Evolutionary conservation across 2,888 invertebrate genomes (phyloP), one percentile per base, ranked within the genome.

Genomic region (Hydropsyche betteni): DNA sequence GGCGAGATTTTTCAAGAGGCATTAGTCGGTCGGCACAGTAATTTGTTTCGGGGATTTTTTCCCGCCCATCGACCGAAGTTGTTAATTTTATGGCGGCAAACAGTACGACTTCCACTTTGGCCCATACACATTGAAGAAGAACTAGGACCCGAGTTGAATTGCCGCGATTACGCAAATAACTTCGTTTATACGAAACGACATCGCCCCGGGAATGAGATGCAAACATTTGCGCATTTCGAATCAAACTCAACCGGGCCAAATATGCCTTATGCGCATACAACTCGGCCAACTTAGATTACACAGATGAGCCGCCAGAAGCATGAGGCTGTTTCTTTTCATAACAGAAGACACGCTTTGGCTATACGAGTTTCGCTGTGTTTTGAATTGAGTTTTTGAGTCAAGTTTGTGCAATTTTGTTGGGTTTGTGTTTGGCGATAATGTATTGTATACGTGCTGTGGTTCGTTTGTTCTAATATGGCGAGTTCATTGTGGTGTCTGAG

Each of bases 41-140:
- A 74, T 74, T 74, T 74, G 74, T 74, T 74, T 55, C 51, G 68
- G 74, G 68, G 68, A 68, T 68, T 74, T 74, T 68, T 74, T 74
- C 64, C 64, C 68, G 64, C 51, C 74, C 74, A 68, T 74, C 74
- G 74, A 50, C 64, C 61, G 50, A 74, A 68, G 68, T 74, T 74
- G 74, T 74, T 74, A 74, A 74, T 74, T 74, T 74, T 64, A 74
- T 69, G 14, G 44, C 38, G 69, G 69, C 16, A 69, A 44, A 69
- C 50, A 44, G 51, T 16, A 16, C 51, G 38, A 69, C 44, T 44
- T 44, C 44, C 44, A 44, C 44, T 44, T 4, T 6, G 44, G 44
- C 44, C 10, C 6, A 10, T 44, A 44, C 10, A 10, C 44, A 4
- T 5, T 5, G 34, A 64, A 64, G 64, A 8, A 10, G 12, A 36